Evolutionary conservation across 2,113 vertebrate genomes (phyloP), one percentile per base, ranked within the genome.

Genomic region (Lynx canadensis): DNA sequence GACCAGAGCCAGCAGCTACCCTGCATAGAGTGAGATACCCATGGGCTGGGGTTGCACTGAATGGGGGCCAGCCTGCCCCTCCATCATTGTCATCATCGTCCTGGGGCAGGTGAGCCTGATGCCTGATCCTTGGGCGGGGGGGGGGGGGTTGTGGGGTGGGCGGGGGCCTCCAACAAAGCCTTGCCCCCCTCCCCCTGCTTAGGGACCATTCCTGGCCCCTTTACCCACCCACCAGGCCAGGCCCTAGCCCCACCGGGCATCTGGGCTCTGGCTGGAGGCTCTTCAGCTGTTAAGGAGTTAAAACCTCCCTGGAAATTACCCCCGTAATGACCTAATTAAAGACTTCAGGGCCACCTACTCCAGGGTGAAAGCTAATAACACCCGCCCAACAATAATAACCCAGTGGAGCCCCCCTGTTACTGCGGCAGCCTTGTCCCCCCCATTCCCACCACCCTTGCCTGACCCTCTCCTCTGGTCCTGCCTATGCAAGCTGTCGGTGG

Each of bases 291-390:
- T 90, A 90, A 98, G 94, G 97, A 97, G 97, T 97, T 98, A 98
- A 87, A 98, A 88, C 96, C 97, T 97, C 3, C 16, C 85, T 95
- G 98, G 98, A 98, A 98, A 98, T 97, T 98, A 82, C 25, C 38
- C 33, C 98, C 93, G 92, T 95, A 98, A 98, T 98, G 95, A 97
- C 97, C 98, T 98, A 99, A 99, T 98, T 98, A 98, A 98, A 98
- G 98, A 97, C 98, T 98, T 98, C 0, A 63, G 97, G 97, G 93
- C 91, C 90, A 95, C 88, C 96, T 93, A 97, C 98, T 98, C 98
- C 3, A 57, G 95, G 98, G 96, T 98, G 96, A 94, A 78, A 97
- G 94, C 98, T 98, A 97, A 98, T 98, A 98, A 98, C 68, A 97
- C 55, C 96, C 93, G 91, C 98, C 94, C 95, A 97, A 97, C 97